phyloP scores from a whole-genome alignment of 1,140 invertebrate species.

The Elymnias hypermnestra region DNA sequence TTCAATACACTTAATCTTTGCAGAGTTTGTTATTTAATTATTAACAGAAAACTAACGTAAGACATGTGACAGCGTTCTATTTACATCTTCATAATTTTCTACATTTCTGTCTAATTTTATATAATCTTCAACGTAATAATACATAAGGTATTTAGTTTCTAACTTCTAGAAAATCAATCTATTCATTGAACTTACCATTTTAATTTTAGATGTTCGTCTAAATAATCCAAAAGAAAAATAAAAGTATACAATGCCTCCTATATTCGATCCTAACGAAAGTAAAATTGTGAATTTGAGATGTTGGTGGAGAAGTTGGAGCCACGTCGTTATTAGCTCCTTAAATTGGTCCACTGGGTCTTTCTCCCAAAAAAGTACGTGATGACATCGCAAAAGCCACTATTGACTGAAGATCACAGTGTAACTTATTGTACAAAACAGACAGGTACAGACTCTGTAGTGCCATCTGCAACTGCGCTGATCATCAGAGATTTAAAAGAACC shows the following conservation, averaged over 20 bases:
- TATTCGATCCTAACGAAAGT: conserved; percentile 97
- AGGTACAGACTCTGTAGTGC: conserved; percentile 97
- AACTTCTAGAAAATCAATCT: no score
- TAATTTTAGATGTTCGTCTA: conserved; percentile 35
- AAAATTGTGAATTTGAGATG: conserved; percentile 95
- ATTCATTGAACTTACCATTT: no score
- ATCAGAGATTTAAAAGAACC: conserved; percentile 99
- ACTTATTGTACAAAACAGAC: conserved; percentile 98
- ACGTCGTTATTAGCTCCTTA: conserved; percentile 99
- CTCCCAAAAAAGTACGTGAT: conserved; percentile 99
- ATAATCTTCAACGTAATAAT: no score
- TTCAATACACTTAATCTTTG: no score
- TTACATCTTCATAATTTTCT: no score
- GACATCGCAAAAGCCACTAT: conserved; percentile 99
- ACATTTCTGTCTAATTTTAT: no score
- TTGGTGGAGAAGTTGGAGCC: conserved; percentile 99
- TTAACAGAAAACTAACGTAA: no score
- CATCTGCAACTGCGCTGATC: conserved; percentile 97
- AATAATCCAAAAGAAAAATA: conserved; percentile 52
- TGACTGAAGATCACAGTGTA: conserved; percentile 99
- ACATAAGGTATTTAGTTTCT: no score
- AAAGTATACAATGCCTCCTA: conserved; percentile 84
- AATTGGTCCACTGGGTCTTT: conserved; percentile 99
- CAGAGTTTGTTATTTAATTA: no score
- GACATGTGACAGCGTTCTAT: no score